A percentile compares a stretch with the other conserved stretches of the same genome.
phyloP scores from a whole-genome alignment of 2,888 invertebrate species.

The Nephrotoma flavescens region DNA sequence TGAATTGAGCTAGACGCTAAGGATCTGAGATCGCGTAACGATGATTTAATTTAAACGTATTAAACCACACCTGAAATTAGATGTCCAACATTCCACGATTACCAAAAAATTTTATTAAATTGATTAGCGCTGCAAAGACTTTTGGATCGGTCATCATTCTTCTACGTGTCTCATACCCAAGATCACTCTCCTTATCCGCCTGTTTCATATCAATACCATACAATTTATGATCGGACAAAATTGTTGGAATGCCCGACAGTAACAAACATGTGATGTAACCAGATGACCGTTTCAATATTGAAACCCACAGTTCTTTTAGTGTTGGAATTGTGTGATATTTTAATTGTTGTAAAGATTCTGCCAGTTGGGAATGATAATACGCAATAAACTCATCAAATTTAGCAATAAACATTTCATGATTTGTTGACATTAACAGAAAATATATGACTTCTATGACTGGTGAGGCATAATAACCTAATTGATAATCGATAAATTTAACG shows the following conservation, averaged over 20 bases:
- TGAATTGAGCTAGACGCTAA: too few relatives aligned
- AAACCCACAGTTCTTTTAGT: neutral
- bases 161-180: neutral
- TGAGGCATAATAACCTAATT: neutral
- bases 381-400: neutral
- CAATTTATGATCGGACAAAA: neutral
- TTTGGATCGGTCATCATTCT: neutral
- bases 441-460: neutral
- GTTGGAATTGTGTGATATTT: neutral
- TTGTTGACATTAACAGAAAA: neutral
- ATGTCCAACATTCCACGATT: neutral
- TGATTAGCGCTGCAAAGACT: neutral
- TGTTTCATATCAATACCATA: neutral
- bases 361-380: neutral
- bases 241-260: neutral
- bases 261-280: neutral
- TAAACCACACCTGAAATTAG: neutral
- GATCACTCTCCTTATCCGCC: neutral
- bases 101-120: neutral
- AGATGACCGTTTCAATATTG: neutral
- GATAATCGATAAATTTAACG: neutral
- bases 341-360: neutral
- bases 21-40: too few relatives aligned
- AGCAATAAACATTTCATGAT: neutral
- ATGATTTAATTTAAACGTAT: too few relatives aligned